Evolutionary conservation across 2,113 vertebrate genomes (phyloP).

Genomic region (Bos javanicus): DNA sequence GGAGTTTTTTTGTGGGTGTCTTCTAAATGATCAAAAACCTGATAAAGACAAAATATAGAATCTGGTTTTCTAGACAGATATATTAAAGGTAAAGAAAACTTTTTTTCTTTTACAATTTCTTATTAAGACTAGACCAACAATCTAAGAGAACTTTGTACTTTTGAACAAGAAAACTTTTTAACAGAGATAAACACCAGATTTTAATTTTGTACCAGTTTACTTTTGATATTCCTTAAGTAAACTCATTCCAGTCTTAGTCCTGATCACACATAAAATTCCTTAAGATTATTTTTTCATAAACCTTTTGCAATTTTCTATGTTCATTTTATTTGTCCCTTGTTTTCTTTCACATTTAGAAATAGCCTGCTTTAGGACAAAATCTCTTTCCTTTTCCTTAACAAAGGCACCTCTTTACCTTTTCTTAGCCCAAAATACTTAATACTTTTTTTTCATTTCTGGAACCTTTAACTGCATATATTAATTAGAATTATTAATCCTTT

Average conservation of each 20-base stretch:
- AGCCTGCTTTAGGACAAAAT: not conserved
- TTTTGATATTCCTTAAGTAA: not conserved
- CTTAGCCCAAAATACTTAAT: not conserved
- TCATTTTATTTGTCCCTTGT: not conserved
- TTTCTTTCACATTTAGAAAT: not conserved
- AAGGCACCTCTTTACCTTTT: not conserved
- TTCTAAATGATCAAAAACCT: not conserved
- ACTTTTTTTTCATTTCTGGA: not conserved
- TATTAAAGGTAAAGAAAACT: not conserved
- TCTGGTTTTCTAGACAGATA: not conserved
- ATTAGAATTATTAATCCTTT: not conserved
- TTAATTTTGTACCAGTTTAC: not conserved
- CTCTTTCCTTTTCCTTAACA: not conserved
- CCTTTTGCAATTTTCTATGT: not conserved
- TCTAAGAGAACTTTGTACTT: not conserved
- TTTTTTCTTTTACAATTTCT: not conserved
- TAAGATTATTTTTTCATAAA: not conserved
- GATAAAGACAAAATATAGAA: not conserved
- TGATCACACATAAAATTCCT: not conserved
- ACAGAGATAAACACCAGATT: not conserved
- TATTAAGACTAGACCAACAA: not conserved
- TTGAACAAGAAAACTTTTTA: not conserved
- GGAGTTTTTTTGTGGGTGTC: not conserved
- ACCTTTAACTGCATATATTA: not conserved
- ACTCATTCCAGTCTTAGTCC: not conserved